Conservation (phyloP, 2,797 vertebrate species). For the Odontamblyopus lacepedii region DNA sequence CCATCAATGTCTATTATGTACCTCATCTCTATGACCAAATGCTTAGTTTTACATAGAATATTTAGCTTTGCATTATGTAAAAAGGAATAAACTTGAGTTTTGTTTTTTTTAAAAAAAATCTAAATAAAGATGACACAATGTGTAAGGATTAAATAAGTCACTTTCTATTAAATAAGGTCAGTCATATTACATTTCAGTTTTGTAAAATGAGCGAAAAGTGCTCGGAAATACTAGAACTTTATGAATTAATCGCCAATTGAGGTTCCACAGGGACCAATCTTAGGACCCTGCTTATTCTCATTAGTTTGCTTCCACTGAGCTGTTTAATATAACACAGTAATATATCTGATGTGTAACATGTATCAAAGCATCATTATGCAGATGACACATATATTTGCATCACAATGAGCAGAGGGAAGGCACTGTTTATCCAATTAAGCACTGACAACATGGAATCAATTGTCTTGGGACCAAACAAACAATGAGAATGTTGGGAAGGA, state of each 20-base stretch:
- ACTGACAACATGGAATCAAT: neutral
- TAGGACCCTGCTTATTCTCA: neutral
- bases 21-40: too few species aligned
- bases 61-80: too few species aligned
- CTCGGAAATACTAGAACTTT: too few species aligned
- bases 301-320: neutral
- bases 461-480: neutral
- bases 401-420: neutral
- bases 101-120: neutral
- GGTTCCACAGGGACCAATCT: conserved; percentile 7
- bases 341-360: conserved; percentile 5
- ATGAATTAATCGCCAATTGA: neutral
- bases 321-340: neutral
- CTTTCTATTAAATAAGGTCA: neutral
- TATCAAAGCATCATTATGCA: conserved; percentile 2
- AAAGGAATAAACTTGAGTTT: neutral
- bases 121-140: too few species aligned
- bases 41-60: too few species aligned
- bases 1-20: too few species aligned
- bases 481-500: neutral
- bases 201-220: neutral
- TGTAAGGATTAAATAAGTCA: too few species aligned
- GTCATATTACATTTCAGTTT: neutral
- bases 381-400: conserved; percentile 5
- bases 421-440: conserved; percentile 8